phyloP scores from a whole-genome alignment of 2,888 invertebrate genomes.

The Nebria salina region DNA sequence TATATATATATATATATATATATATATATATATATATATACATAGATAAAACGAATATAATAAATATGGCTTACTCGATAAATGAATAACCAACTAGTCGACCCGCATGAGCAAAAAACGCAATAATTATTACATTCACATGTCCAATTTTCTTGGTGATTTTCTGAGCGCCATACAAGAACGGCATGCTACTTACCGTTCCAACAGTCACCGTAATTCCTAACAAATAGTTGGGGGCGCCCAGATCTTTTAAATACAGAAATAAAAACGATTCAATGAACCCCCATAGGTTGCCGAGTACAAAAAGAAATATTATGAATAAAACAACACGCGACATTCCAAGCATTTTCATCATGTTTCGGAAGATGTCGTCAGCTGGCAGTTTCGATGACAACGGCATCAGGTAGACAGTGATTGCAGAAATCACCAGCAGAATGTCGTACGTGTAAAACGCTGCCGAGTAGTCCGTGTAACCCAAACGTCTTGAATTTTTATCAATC shows the following conservation, averaged over 20 bases:
- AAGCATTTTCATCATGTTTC: conserved; percentile 78
- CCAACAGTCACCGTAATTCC: conserved; percentile 88
- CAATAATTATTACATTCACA: conserved; percentile 84
- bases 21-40: conserved; percentile 14
- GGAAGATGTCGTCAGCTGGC: conserved; percentile 80
- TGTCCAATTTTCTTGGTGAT: conserved; percentile 84
- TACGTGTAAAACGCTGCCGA: conserved; percentile 89
- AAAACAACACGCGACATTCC: conserved; percentile 82
- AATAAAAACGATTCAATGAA: conserved; percentile 91
- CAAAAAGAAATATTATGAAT: conserved; percentile 83
- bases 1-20: neutral
- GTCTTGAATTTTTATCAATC: conserved; percentile 76
- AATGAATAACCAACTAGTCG: conserved; percentile 85
- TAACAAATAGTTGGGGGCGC: conserved; percentile 82
- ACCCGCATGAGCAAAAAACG: conserved; percentile 85
- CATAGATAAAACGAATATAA: too few relatives aligned
- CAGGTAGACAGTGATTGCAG: conserved; percentile 77
- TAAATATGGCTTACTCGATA: conserved; percentile 73
- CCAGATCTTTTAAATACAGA: conserved; percentile 83
- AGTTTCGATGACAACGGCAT: conserved; percentile 83
- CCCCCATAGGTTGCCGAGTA: conserved; percentile 87
- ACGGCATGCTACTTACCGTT: conserved; percentile 84
- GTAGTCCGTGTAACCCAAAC: conserved; percentile 81
- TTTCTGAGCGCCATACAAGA: conserved; percentile 84
- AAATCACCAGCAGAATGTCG: conserved; percentile 76